Evolutionary conservation across 35 echinoderm and acorn worm genomes (phyloP).

Genomic region (Antedon bifida): DNA sequence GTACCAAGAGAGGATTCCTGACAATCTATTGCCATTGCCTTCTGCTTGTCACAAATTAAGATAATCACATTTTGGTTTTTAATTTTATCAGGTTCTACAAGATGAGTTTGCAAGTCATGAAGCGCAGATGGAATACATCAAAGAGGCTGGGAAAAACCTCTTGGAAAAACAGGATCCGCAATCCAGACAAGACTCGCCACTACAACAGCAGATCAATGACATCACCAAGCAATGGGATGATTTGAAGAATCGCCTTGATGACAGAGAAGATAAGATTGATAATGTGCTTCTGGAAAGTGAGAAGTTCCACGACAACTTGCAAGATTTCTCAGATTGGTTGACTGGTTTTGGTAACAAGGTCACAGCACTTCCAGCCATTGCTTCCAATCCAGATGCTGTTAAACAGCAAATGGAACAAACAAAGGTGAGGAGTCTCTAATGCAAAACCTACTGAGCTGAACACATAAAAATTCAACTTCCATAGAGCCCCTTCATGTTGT

Average conservation of each 20-base stretch:
- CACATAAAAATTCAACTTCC: too few relatives aligned
- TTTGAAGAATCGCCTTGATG: conserved; percentile 73
- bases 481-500: too few relatives aligned
- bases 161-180: conserved; percentile 60
- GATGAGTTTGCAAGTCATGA: conserved; percentile 84
- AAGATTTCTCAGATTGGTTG: conserved; percentile 81
- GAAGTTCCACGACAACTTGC: conserved; percentile 75
- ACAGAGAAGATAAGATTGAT: conserved; percentile 77
- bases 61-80: too few relatives aligned
- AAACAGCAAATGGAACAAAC: conserved; percentile 91
- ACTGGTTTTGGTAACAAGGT: conserved; percentile 67
- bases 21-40: too few relatives aligned
- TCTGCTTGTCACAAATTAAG: too few relatives aligned
- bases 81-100: conserved; percentile 73
- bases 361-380: conserved; percentile 58
- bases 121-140: conserved; percentile 71
- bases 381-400: conserved; percentile 70
- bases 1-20: too few relatives aligned
- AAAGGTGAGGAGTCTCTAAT: conserved; percentile 86
- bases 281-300: conserved; percentile 77
- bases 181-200: conserved; percentile 34
- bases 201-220: conserved; percentile 66
- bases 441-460: background rate
- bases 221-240: conserved; percentile 70
- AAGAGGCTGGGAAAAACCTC: conserved; percentile 62